phyloP scores from a whole-genome alignment of 2,888 invertebrate genomes.

The Strigamia maritima region DNA sequence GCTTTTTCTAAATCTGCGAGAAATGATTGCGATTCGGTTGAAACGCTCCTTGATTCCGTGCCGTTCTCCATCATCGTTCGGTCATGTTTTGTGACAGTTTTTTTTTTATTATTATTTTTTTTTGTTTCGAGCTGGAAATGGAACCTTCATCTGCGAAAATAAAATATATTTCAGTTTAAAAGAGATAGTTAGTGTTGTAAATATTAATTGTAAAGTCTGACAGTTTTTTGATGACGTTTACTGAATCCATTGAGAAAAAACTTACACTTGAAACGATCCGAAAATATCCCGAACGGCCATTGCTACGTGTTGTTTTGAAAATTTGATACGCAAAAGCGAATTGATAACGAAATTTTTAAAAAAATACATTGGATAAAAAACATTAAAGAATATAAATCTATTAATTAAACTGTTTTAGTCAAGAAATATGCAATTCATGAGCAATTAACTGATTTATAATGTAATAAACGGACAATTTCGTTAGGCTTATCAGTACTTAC shows the following conservation, averaged over 20 bases:
- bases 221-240: background rate
- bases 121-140: background rate
- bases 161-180: background rate
- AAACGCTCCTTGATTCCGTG: background rate
- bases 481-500: no score
- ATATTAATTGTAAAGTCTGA: background rate
- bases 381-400: no score
- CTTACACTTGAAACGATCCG: no score
- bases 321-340: no score
- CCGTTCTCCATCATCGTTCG: background rate
- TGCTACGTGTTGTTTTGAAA: no score
- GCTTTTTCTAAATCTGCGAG: conserved; percentile 78
- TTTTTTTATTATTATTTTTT: background rate
- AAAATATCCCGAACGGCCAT: no score
- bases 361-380: no score
- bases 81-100: background rate
- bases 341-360: no score
- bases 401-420: no score
- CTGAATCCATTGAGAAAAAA: background rate
- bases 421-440: no score
- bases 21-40: conserved; percentile 40
- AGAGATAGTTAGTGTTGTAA: background rate
- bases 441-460: no score
- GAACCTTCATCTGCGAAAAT: background rate
- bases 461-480: no score